phyloP scores from a whole-genome alignment of 2,797 vertebrate species.

The Alca torda region DNA sequence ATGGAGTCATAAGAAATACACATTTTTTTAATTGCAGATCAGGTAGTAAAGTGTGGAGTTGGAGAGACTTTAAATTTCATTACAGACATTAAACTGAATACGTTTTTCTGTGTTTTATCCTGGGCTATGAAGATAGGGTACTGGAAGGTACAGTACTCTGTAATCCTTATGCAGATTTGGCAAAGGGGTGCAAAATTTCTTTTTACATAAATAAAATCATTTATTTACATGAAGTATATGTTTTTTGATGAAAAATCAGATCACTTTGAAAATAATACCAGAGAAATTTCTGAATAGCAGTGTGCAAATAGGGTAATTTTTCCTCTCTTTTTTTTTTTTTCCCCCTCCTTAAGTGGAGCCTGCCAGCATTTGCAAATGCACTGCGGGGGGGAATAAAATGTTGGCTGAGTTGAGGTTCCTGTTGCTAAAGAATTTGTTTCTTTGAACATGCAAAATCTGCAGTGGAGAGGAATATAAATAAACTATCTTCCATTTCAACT shows the following conservation, averaged over 20 bases:
- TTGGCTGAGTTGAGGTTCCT: conserved; percentile 23
- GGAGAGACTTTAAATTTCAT: background rate
- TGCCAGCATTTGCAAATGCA: background rate
- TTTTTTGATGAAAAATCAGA: background rate
- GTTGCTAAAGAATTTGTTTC: conserved; percentile 38
- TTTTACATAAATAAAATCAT: background rate
- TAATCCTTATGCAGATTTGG: background rate
- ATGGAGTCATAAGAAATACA: background rate
- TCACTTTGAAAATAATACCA: background rate
- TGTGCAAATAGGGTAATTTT: background rate
- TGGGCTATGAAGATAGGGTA: background rate
- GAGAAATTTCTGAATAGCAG: background rate
- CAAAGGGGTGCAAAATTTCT: background rate
- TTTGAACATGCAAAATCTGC: conserved; percentile 23
- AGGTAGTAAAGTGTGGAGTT: background rate
- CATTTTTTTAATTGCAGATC: background rate
- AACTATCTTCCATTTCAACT: background rate
- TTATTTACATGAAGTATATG: fast-evolving
- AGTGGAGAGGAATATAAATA: background rate
- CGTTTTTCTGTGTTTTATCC: background rate
- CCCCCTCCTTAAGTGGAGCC: background rate
- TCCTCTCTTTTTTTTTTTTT: background rate
- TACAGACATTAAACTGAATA: background rate
- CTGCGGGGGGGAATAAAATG: background rate
- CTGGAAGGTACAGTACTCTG: background rate